Evolutionary conservation across 2,797 vertebrate species (phyloP), one percentile per base, ranked within the genome.

Genomic region (Neosalanx taihuensis): DNA sequence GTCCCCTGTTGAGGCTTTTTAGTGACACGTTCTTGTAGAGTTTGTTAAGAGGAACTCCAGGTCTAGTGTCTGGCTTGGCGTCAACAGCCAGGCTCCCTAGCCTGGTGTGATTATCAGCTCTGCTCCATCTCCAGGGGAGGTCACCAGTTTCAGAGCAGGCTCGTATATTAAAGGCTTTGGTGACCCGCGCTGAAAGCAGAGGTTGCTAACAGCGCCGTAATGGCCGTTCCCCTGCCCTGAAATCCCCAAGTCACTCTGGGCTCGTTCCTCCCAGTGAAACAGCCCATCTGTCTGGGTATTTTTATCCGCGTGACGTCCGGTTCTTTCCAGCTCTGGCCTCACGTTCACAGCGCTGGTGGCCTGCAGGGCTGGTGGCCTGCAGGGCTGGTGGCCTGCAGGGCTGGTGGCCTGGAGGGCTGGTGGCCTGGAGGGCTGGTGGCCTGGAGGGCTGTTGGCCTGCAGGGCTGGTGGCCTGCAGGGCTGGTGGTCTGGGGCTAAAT

Each of bases 221-320:
- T 89, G 90, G 83, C 81, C 84, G 78, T 80, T 82, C 66, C 59
- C 26, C 33, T 65, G 64, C 58, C 23, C 33, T 66, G 64, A 89
- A 88, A 86, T 87, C 75, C 86, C 41, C 77, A 64, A 81, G 78
- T 85, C 81, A 72, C 62, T 79, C 83, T 81, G 29, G 12, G 3
- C 41, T 81, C 81, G 76, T 61, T 74, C 73, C 65, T 80, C 63
- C 31, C 75, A 72, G 75, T 41, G 18, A 51, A 85, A 85, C 85
- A 79, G 79, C 84, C 88, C 88, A 88, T 90, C 87, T 89, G 85
- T 84, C 84, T 81, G 82, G 83, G 76, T 92, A 90, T 91, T 91
- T 92, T 87, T 91, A 88, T 84, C 89, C 76, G 73, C 74, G 79
- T 85, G 81, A 77, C 88, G 87, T 90, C 86, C 84, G 76, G 85